Evolutionary conservation across 2,113 vertebrate genomes (phyloP), one percentile per base, ranked within the genome.

Genomic region (Chlorocebus sabaeus): DNA sequence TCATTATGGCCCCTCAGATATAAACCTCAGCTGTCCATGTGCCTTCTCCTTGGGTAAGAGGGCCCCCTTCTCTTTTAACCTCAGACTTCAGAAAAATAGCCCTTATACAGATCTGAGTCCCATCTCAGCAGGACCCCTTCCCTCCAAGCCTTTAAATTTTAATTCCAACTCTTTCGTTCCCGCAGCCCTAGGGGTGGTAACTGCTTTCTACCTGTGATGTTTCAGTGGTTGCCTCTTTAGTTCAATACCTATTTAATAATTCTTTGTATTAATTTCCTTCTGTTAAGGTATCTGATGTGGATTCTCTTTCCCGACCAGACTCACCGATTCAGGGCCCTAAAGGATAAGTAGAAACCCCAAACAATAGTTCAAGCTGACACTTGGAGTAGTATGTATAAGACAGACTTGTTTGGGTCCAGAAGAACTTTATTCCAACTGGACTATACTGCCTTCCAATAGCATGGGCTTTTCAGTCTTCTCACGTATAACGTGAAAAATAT

Each of bases 181-280:
- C 43, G 20, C 17, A 40, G 92, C 43, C 89, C 0, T 7, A 20
- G 5, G 45, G 35, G 32, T 61, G 40, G 35, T 23, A 67, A 72
- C 45, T 81, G 32, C 38, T 27, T 67, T 59, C 70, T 70, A 85
- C 43, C 91, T 85, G 61, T 85, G 57, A 61, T 83, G n/a, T 3
- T 23, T 73, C 67, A 73, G n/a, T 27, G 59, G 61, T 89, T 61
- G 38, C 55, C 30, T 76, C 64, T 76, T 83, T n/a, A 84, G 43
- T 45, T 94, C 45, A 72, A 91, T 45, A 89, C 57, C n/a, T 98
- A 83, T 12, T 88, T 84, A 96, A 76, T 72, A 84, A 80, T 88
- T 92, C 88, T 93, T 92, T 55, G 5, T 92, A 76, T 82, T 72
- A 92, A 90, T n/a, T 89, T 57, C 25, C 64, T 48, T 80, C 93